Evolutionary conservation across 2,113 vertebrate species (phyloP).

Genomic region (Carassius gibelio): DNA sequence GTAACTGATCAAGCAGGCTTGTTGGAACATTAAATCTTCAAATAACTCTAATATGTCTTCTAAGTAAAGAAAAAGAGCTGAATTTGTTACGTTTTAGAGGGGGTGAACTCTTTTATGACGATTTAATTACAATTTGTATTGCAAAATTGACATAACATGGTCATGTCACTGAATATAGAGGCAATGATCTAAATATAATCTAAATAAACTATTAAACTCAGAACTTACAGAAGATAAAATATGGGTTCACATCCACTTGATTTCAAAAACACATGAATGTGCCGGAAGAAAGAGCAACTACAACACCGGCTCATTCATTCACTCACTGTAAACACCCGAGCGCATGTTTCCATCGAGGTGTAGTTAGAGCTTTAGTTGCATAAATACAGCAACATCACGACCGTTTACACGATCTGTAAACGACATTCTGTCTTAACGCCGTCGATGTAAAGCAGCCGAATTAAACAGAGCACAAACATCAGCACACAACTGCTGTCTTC

Average conservation of each 20-base stretch:
- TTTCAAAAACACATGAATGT: neutral
- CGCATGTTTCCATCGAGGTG: neutral
- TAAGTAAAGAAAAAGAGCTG: no score
- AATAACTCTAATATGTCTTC: no score
- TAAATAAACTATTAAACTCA: neutral
- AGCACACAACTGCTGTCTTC: neutral
- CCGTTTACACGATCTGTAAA: neutral
- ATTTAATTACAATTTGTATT: neutral
- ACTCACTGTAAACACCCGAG: neutral
- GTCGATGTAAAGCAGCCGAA: conserved; percentile 13
- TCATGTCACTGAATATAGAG: neutral
- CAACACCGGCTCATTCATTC: neutral
- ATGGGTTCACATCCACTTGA: neutral
- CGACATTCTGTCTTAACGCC: conserved; percentile 25
- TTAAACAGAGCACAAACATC: neutral
- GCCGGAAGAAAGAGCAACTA: neutral
- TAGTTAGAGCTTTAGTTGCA: neutral
- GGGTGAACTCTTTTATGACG: no score
- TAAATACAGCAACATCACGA: neutral
- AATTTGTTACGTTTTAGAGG: no score
- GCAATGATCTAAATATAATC: neutral
- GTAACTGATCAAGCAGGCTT: no score
- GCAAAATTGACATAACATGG: neutral
- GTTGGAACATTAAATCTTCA: no score
- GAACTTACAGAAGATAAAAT: neutral